A percentile compares a stretch with the other conserved stretches of the same genome.
Evolutionary conservation across 1,140 invertebrate species (phyloP).

Genomic region (Lordiphosa mommai): DNA sequence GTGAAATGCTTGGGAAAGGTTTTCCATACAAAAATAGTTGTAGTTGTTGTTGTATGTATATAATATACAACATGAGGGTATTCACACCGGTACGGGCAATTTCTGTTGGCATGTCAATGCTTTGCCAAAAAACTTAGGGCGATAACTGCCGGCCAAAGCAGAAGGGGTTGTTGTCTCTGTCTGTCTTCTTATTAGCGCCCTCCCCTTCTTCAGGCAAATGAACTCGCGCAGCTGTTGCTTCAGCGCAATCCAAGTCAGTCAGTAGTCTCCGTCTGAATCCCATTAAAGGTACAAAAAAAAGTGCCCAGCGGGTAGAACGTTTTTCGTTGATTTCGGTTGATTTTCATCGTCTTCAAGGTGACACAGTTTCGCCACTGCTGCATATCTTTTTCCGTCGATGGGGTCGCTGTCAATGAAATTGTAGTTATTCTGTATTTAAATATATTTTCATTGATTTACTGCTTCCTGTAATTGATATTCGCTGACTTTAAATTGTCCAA

Average conservation of each 20-base stretch:
- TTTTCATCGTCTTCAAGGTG: constrained; percentile 44
- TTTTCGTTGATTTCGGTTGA: constrained; percentile 17
- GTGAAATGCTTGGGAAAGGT: constrained; percentile 63
- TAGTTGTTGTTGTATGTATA: constrained; percentile 1
- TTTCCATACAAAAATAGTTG: constrained; percentile 46
- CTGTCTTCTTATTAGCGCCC: constrained; percentile 29
- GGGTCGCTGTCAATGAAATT: constrained; percentile 47
- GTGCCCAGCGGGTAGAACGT: constrained; percentile 25
- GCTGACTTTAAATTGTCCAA: constrained; percentile 26
- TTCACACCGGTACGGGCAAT: constrained; percentile 17
- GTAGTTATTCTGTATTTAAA: constrained; percentile 40
- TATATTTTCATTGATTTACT: constrained; percentile 66
- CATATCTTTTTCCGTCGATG: background rate
- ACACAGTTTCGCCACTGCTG: constrained; percentile 50
- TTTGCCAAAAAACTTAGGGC: constrained; percentile 56
- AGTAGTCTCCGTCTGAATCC: constrained; percentile 23
- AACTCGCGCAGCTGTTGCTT: constrained; percentile 61
- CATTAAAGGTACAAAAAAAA: constrained; percentile 29
- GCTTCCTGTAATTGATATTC: constrained; percentile 67
- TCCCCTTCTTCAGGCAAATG: constrained; percentile 25
- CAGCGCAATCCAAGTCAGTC: constrained; percentile 9
- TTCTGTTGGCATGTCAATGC: constrained; percentile 40
- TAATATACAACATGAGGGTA: constrained; percentile 6
- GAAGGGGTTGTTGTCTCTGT: constrained; percentile 49
- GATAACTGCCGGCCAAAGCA: constrained; percentile 8